Conservation (phyloP, 2,797 vertebrate species). For the Mormyrus hasselquistii region DNA sequence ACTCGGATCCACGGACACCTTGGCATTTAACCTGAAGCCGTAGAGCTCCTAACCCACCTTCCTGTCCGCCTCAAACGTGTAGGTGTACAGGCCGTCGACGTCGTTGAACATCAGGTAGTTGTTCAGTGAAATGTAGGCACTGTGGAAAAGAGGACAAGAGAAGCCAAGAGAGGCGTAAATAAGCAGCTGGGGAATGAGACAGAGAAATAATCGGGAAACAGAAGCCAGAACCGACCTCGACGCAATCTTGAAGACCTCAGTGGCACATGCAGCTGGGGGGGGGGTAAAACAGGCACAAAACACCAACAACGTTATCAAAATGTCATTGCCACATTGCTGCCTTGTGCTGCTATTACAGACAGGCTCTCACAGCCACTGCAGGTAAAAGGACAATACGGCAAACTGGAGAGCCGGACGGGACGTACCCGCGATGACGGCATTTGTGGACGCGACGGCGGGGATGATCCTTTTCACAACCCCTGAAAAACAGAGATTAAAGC, state of each 20-base stretch:
- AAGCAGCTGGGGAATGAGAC: not conserved
- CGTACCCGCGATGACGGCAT: slow-evolving; percentile 90
- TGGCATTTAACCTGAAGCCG: not conserved
- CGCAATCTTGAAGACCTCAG: slow-evolving; percentile 90
- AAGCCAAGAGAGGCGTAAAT: not conserved
- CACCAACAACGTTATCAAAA: not conserved
- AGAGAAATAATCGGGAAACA: not conserved
- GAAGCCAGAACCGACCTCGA: slow-evolving; percentile 68
- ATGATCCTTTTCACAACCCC: slow-evolving; percentile 89
- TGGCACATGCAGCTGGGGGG: slow-evolving; percentile 75
- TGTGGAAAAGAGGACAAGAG: slow-evolving; percentile 42
- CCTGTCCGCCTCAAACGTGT: slow-evolving; percentile 84
- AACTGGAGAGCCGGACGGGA: not conserved
- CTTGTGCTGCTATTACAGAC: slow-evolving; percentile 22
- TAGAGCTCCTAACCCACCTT: slow-evolving; percentile 67
- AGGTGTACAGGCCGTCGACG: slow-evolving; percentile 81
- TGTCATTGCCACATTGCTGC: not conserved
- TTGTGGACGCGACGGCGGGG: slow-evolving; percentile 87
- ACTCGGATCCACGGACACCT: not conserved
- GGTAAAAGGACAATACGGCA: not conserved
- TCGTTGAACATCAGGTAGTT: slow-evolving; percentile 92
- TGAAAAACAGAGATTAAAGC: slow-evolving; percentile 43
- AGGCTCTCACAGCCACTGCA: not conserved
- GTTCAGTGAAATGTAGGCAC: slow-evolving; percentile 80
- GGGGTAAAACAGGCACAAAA: not conserved